Evolutionary conservation across 2,888 invertebrate species (phyloP).

Genomic region (Cantharis flavilabris): DNA sequence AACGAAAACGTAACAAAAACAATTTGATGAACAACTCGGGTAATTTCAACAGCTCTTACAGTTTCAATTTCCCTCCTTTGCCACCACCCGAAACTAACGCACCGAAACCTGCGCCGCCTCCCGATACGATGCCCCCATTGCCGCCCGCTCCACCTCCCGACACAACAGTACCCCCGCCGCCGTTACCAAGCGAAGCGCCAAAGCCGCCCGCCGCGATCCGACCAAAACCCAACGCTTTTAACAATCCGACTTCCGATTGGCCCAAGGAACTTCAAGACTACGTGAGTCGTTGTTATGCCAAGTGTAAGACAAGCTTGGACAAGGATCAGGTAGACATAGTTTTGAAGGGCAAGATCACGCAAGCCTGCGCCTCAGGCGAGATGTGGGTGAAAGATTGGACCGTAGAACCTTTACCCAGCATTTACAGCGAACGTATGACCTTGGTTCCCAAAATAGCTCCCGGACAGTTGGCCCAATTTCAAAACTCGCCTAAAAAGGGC

Average conservation of each 20-base stretch:
- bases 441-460: constrained; percentile 66
- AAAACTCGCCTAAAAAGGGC: constrained; percentile 57
- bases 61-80: constrained; percentile 56
- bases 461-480: constrained; percentile 63
- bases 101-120: constrained; percentile 60
- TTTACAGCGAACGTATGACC: constrained; percentile 76
- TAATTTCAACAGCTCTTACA: constrained; percentile 41
- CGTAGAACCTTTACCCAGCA: constrained; percentile 88
- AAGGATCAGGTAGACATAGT: constrained; percentile 94
- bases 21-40: constrained; percentile 43
- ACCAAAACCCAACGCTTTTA: constrained; percentile 51
- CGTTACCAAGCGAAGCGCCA: constrained; percentile 52
- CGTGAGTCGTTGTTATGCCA: constrained; percentile 89
- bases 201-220: constrained; percentile 42
- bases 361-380: constrained; percentile 85
- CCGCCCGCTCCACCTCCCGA: constrained; percentile 54
- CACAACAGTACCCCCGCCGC: constrained; percentile 57
- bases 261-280: constrained; percentile 82
- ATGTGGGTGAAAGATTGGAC: constrained; percentile 94
- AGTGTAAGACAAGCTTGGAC: constrained; percentile 85
- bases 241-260: constrained; percentile 72
- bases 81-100: constrained; percentile 58
- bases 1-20: constrained; percentile 68
- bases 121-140: constrained; percentile 59
- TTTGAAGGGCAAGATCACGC: constrained; percentile 90